A percentile compares a stretch with the other conserved stretches of the same genome.
Conservation (phyloP, 1,140 invertebrate species). For the Dinoponera quadriceps region DNA sequence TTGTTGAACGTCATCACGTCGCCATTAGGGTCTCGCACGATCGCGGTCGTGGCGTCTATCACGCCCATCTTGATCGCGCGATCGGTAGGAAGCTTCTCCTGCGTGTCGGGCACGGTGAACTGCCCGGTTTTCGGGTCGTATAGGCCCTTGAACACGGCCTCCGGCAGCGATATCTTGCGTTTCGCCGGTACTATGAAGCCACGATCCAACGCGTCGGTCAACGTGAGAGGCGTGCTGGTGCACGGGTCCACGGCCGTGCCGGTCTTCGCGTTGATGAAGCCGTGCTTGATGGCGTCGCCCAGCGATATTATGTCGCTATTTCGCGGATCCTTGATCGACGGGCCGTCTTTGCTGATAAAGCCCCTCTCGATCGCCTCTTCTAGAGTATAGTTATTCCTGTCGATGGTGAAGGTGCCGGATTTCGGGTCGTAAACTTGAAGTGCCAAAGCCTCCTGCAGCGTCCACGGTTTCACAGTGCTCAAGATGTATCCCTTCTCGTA, state of each 20-base stretch:
- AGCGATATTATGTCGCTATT: conserved; percentile 92
- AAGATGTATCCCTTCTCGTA: conserved; percentile 92
- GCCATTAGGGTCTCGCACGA: conserved; percentile 86
- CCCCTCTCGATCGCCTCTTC: conserved; percentile 92
- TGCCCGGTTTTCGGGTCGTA: conserved; percentile 91
- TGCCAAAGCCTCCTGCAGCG: conserved; percentile 94
- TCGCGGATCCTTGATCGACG: conserved; percentile 93
- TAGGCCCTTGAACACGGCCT: conserved; percentile 94
- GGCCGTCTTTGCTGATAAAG: conserved; percentile 90
- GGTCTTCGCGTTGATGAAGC: conserved; percentile 92
- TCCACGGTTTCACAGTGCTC: conserved; percentile 91
- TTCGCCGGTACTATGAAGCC: conserved; percentile 93
- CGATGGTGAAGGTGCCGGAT: conserved; percentile 91
- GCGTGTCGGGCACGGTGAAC: conserved; percentile 89
- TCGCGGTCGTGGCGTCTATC: conserved; percentile 92
- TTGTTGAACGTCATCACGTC: conserved; percentile 93
- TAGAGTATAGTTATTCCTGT: conserved; percentile 90
- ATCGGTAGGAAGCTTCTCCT: conserved; percentile 91
- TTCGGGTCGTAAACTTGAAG: conserved; percentile 92
- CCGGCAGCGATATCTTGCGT: conserved; percentile 92
- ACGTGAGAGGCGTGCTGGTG: conserved; percentile 90
- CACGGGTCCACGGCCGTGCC: conserved; percentile 92
- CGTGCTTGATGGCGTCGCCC: conserved; percentile 92
- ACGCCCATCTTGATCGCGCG: conserved; percentile 92
- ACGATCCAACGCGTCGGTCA: conserved; percentile 92